Evolutionary conservation across 2,888 invertebrate species (phyloP), one percentile per base, ranked within the genome.

Genomic region (Mimachlamys varia): DNA sequence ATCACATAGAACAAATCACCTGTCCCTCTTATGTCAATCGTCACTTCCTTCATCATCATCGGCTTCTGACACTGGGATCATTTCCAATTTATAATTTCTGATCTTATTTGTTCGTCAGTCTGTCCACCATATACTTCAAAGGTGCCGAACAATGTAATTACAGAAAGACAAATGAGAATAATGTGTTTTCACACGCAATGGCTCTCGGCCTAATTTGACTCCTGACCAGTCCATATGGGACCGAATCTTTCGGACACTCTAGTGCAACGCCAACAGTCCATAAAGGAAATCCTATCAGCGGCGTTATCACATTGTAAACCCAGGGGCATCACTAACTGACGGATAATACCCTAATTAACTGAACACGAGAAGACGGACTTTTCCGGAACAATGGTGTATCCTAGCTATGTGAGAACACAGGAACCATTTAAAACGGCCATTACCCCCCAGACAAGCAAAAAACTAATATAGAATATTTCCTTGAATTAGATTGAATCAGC

Each of bases 131-230:
- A 33, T 17, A 76, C 76, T 76, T 76, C 33, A 76, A 76, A 76
- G 27, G 27, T 76, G 27, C 76, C 76, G 33, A 76, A 33, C 27
- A 76, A 76, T 76, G 33, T 76, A 76, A 76, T 76, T 76, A 76
- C 33, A 15, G 33, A 13, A 33, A 76, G 33, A 76, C 76, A 76
- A 76, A 76, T 76, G 76, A 76, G 33, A 76, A 76, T 76, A 76
- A 76, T 76, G 76, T 33, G 76, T 76, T 76, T 76, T 76, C 76
- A 76, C 76, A 76, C 76, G 76, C 76, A 76, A 7, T 76, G 76
- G 33, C 76, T 76, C 22, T 76, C 27, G 27, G 7, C 33, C 76
- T 76, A 76, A 76, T 76, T 76, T 33, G 27, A 33, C 76, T 33
- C 33, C 7, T 76, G 76, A 76, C 76, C 76, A 27, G 76, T 33